Conservation (phyloP, 2,888 invertebrate species). For the Dione juno region DNA sequence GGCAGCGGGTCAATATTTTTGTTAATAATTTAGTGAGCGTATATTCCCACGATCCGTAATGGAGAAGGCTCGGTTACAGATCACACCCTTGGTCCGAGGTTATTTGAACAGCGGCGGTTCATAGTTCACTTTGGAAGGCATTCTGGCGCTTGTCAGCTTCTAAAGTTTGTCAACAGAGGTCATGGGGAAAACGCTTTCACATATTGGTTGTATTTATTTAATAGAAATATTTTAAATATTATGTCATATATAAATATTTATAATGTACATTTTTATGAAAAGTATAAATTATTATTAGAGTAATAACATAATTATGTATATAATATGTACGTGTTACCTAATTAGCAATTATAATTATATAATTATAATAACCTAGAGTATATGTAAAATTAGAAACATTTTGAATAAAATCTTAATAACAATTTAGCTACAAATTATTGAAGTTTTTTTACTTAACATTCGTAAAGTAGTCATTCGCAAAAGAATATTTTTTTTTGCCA, state of each 20-base stretch:
- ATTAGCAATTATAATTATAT: constrained; percentile 13
- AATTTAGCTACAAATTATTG: constrained; percentile 14
- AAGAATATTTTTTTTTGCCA: neutral
- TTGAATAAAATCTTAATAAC: constrained; percentile 16
- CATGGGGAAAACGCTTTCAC: constrained; percentile 29
- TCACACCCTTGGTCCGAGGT: constrained; percentile 64
- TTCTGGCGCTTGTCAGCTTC: constrained; percentile 28
- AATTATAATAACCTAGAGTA: constrained; percentile 7
- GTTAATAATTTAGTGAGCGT: constrained; percentile 80
- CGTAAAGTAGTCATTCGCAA: constrained; percentile 9
- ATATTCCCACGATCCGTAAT: constrained; percentile 74
- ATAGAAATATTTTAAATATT: neutral
- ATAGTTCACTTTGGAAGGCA: constrained; percentile 43
- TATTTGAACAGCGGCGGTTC: constrained; percentile 57
- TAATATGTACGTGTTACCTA: neutral
- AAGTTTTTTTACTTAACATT: constrained; percentile 7
- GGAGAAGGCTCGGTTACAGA: constrained; percentile 69
- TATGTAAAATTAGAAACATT: neutral
- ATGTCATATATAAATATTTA: neutral
- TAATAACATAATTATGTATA: neutral
- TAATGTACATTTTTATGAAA: neutral
- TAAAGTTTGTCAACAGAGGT: constrained; percentile 10
- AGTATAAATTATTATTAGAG: neutral
- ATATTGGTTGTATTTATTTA: neutral
- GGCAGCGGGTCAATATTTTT: constrained; percentile 82